These are phyloP conservation scores for Pristionchus arcanus DNA, from an alignment of 2,888 invertebrate genomes.

Conservation along the genomic window DNA sequence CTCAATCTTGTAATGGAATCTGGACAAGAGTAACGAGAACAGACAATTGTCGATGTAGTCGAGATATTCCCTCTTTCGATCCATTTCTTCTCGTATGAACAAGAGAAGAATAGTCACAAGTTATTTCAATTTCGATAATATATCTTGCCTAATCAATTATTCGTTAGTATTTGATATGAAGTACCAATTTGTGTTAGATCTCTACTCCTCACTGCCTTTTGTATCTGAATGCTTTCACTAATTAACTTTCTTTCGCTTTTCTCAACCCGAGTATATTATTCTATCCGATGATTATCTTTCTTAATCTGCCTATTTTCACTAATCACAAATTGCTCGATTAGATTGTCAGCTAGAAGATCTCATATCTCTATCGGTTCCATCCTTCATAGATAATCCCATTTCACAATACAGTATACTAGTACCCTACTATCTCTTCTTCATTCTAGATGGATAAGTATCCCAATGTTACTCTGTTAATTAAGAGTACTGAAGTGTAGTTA, in stretches of 20 bases:
- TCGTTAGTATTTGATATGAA: slow-evolving; percentile 42
- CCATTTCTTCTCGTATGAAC: slow-evolving; percentile 66
- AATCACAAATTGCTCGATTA: not conserved
- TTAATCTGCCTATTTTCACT: not conserved
- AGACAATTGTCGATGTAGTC: slow-evolving; percentile 68
- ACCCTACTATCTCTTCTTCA: not conserved
- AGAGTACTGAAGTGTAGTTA: not conserved
- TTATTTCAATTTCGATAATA: not conserved
- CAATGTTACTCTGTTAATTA: not conserved
- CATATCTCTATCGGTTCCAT: slow-evolving; percentile 44
- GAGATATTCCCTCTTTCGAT: slow-evolving; percentile 58
- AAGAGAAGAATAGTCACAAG: not conserved
- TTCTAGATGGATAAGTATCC: not conserved
- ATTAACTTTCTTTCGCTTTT: slow-evolving; percentile 25
- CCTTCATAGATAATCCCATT: slow-evolving; percentile 29
- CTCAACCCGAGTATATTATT: slow-evolving; percentile 12
- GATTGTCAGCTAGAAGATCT: slow-evolving; percentile 33
- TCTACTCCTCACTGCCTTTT: slow-evolving; percentile 13
- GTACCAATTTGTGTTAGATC: slow-evolving; percentile 25
- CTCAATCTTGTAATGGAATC: slow-evolving; percentile 75
- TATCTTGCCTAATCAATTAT: slow-evolving; percentile 31
- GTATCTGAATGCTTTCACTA: slow-evolving; percentile 38
- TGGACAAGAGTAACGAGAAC: slow-evolving; percentile 70
- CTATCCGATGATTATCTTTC: slow-evolving; percentile 15
- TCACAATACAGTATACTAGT: slow-evolving; percentile 41